phyloP scores from a whole-genome alignment of 1,140 invertebrate species.

The Aphelinus atriplicis region DNA sequence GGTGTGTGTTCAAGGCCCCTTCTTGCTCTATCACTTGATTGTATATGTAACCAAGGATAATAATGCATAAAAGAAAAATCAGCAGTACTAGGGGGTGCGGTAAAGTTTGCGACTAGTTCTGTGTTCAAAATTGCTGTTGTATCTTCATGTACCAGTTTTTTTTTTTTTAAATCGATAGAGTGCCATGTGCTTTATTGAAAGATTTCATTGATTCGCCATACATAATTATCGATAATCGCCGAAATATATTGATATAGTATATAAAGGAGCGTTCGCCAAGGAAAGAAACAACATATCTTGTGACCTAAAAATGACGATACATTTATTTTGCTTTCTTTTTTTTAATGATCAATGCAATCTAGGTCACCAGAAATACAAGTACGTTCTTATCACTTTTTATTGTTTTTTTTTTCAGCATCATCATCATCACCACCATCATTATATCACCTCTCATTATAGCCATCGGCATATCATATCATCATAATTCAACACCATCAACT shows the following conservation, averaged over 20 bases:
- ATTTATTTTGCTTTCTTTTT: constrained; percentile 69
- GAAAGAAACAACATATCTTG: constrained; percentile 57
- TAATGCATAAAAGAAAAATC: too few species aligned
- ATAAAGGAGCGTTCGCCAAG: constrained; percentile 51
- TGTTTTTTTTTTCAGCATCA: constrained; percentile 27
- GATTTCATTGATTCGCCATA: constrained; percentile 39
- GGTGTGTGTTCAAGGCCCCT: too few species aligned
- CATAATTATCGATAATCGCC: constrained; percentile 37
- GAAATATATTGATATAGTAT: constrained; percentile 44
- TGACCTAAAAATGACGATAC: constrained; percentile 79
- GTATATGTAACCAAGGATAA: too few species aligned
- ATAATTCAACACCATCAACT: constrained; percentile 39
- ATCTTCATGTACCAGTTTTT: constrained; percentile 25
- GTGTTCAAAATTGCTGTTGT: constrained; percentile 28
- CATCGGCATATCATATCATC: constrained; percentile 32
- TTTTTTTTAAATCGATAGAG: constrained; percentile 23
- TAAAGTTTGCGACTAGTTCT: neutral
- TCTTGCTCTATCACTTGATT: too few species aligned
- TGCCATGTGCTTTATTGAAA: constrained; percentile 44
- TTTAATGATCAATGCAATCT: constrained; percentile 63
- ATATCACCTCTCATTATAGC: constrained; percentile 19
- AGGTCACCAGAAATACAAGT: constrained; percentile 66
- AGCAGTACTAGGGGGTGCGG: neutral
- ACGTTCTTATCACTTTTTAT: constrained; percentile 42
- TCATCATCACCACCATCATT: constrained; percentile 16